Conservation (phyloP, 2,113 vertebrate species). For the Gnathonemus echidnorhynchus region DNA sequence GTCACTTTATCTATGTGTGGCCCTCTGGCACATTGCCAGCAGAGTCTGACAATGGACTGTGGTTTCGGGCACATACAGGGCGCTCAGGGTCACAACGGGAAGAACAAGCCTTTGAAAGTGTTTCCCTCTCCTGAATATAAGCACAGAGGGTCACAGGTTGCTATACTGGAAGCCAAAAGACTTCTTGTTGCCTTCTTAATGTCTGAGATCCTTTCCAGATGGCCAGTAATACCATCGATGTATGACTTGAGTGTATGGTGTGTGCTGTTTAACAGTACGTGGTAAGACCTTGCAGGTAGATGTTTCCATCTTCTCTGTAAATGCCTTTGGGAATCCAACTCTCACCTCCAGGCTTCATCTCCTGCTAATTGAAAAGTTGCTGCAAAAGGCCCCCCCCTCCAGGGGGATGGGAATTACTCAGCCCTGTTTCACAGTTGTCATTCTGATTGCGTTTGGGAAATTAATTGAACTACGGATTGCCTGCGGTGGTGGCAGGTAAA, state of each 20-base stretch:
- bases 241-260: background rate
- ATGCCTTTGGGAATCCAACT: constrained; percentile 48
- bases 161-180: background rate
- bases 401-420: constrained; percentile 47
- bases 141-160: background rate
- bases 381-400: constrained; percentile 48
- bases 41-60: background rate
- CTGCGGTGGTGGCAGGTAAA: constrained; percentile 21
- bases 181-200: background rate
- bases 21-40: background rate
- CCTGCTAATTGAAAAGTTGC: constrained; percentile 54
- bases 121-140: background rate
- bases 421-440: constrained; percentile 34
- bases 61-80: background rate
- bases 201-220: background rate
- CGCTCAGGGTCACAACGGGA: background rate
- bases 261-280: background rate
- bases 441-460: constrained; percentile 50
- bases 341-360: constrained; percentile 58
- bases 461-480: constrained; percentile 45
- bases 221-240: background rate
- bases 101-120: background rate
- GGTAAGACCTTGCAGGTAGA: background rate
- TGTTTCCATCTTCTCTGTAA: constrained; percentile 30
- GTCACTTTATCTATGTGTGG: background rate